A percentile compares a stretch with the other conserved stretches of the same genome.
Evolutionary conservation across 2,113 vertebrate species (phyloP).

Genomic region (Corvus hawaiiensis): DNA sequence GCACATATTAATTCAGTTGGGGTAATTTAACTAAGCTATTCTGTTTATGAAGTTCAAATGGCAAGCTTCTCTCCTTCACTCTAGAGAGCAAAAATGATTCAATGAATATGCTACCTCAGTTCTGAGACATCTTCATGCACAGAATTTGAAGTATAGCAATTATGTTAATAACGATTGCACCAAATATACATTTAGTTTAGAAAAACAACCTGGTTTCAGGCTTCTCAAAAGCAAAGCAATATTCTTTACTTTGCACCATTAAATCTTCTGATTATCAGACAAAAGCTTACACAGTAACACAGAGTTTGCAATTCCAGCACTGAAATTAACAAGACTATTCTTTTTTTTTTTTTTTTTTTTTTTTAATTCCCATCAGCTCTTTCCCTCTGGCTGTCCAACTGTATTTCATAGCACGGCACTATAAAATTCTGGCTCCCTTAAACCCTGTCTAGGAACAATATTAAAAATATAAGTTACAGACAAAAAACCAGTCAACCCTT

Average conservation of each 20-base stretch:
- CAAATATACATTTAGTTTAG: slow-evolving; percentile 17
- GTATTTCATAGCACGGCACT: slow-evolving; percentile 47
- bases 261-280: slow-evolving; percentile 5
- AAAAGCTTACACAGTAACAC: neutral
- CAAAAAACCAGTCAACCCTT: slow-evolving; percentile 67
- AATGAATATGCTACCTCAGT: neutral
- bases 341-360: neutral
- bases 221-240: slow-evolving; percentile 44
- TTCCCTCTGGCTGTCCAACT: slow-evolving; percentile 32
- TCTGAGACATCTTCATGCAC: neutral
- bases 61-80: neutral
- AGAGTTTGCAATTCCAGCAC: slow-evolving; percentile 21
- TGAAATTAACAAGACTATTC: slow-evolving; percentile 9
- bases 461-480: slow-evolving; percentile 54
- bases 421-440: slow-evolving; percentile 37
- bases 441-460: neutral
- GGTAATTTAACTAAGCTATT: neutral
- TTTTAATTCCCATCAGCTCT: neutral
- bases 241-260: slow-evolving; percentile 25
- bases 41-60: neutral
- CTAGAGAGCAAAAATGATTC: slow-evolving; percentile 4
- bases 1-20: neutral
- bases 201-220: slow-evolving; percentile 11
- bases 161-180: slow-evolving; percentile 7
- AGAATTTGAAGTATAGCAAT: slow-evolving; percentile 17